Evolutionary conservation across 2,113 vertebrate species (phyloP), one percentile per base, ranked within the genome.

Genomic region (Monarcha castaneiventris): DNA sequence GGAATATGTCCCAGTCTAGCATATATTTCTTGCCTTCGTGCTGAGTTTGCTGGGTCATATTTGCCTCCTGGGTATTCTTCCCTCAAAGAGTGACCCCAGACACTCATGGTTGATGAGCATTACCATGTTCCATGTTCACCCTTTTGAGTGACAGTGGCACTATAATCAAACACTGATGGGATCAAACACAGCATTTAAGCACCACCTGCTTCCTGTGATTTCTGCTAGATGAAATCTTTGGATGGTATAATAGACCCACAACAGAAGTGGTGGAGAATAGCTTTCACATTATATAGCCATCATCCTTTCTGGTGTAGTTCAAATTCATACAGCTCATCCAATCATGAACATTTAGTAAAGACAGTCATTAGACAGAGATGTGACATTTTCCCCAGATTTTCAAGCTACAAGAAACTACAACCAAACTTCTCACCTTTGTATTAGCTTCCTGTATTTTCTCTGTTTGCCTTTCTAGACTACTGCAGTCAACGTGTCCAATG

Each of bases 401-500:
- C 32, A 76, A 81, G 17, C 41, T 66, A 49, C 6, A n/a, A 39
- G 78, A 49, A 88, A 55, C 33, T n/a, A 17, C 41, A 92, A 16
- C 48, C 33, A 79, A 61, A 66, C 39, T 72, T 37, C 32, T 33
- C 35, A 35, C 30, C 13, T 52, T 67, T 52, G 33, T 58, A 26
- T 43, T 55, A 78, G 6, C 56, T 87, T 73, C 63, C 58, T 76
- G 1, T 59, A 6, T 95, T 75, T 71, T 64, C 6, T 90, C 67
- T 91, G 26, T 80, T 92, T 84, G 89, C 55, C 90, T n/a, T 93
- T 66, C 49, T 84, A 98, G 98, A 97, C 87, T 18, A 76, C 95
- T 12, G 33, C 74, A 20, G 75, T 98, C 49, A 94, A 39, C 1
- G 96, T 98, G 62, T 95, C 93, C 85, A 98, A 98, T 41, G 90